Conservation (phyloP, 2,888 invertebrate genomes). For the Hydrotaea cyrtoneurina region DNA sequence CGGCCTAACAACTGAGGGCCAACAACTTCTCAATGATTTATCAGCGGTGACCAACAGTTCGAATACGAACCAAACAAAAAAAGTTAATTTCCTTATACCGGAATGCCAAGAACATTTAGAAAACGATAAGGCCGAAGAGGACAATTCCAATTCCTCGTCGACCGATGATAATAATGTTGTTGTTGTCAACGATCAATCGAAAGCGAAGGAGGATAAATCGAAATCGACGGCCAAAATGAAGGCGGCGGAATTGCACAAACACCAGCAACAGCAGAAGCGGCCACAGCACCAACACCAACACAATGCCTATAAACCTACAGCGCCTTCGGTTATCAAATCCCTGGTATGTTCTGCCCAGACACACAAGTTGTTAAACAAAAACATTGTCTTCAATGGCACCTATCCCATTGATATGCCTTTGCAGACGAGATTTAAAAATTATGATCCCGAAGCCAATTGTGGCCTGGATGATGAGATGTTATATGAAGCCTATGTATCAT, state of each 20-base stretch:
- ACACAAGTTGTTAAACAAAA: slow-evolving; percentile 69
- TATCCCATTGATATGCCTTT: slow-evolving; percentile 91
- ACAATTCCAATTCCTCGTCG: not conserved
- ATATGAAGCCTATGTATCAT: slow-evolving; percentile 71
- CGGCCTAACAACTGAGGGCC: slow-evolving; percentile 30
- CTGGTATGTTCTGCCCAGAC: slow-evolving; percentile 60
- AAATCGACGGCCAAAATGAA: not conserved
- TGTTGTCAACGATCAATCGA: not conserved
- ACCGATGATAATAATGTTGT: slow-evolving; percentile 47
- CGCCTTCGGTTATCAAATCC: slow-evolving; percentile 7
- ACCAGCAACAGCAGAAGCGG: not conserved
- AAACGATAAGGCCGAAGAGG: slow-evolving; percentile 6
- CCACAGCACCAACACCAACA: slow-evolving; percentile 18
- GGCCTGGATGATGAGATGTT: slow-evolving; percentile 72
- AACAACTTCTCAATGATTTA: slow-evolving; percentile 46
- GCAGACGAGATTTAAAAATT: slow-evolving; percentile 73
- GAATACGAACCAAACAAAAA: slow-evolving; percentile 52
- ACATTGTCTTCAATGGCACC: slow-evolving; percentile 90
- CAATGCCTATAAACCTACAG: not conserved
- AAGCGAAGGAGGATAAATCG: not conserved
- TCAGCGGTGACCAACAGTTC: not conserved
- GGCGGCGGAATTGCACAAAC: too few relatives aligned
- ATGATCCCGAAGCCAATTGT: slow-evolving; percentile 76
- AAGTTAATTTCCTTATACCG: slow-evolving; percentile 62
- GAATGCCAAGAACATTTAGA: slow-evolving; percentile 30